These are phyloP conservation scores for Drosophila neocordata DNA, from an alignment of 1,140 invertebrate species.

Conservation along the genomic window DNA sequence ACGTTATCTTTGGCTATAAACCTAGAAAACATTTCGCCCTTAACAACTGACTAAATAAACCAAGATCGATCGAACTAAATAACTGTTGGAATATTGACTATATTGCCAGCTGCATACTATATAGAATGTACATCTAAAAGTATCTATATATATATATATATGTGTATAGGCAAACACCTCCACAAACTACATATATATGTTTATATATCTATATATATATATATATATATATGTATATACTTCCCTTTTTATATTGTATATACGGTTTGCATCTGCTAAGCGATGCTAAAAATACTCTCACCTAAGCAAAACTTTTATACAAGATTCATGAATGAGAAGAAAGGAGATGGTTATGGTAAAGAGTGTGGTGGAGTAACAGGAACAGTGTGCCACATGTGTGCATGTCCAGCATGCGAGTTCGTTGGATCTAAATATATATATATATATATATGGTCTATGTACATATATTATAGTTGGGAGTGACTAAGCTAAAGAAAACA, in stretches of 20 bases:
- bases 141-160: no score
- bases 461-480: conserved; percentile 26
- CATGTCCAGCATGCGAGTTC: conserved; percentile 18
- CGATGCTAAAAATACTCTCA: conserved; percentile 53
- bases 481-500: conserved; percentile 71
- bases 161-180: no score
- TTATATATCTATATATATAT: neutral
- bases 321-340: conserved; percentile 5
- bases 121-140: no score
- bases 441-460: conserved; percentile 17
- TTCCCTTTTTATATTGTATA: conserved; percentile 9
- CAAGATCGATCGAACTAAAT: neutral
- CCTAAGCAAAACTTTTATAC: conserved; percentile 41
- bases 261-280: conserved; percentile 28
- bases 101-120: conserved; percentile 2
- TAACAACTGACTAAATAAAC: neutral
- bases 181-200: neutral
- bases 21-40: neutral
- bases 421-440: conserved; percentile 11
- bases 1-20: no score
- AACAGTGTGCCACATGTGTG: conserved; percentile 41
- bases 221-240: neutral
- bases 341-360: conserved; percentile 23
- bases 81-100: neutral
- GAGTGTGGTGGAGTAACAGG: conserved; percentile 12